A percentile compares a stretch with the other conserved stretches of the same genome.
phyloP scores from a whole-genome alignment of 2,113 vertebrate genomes.

The Zeus faber region DNA sequence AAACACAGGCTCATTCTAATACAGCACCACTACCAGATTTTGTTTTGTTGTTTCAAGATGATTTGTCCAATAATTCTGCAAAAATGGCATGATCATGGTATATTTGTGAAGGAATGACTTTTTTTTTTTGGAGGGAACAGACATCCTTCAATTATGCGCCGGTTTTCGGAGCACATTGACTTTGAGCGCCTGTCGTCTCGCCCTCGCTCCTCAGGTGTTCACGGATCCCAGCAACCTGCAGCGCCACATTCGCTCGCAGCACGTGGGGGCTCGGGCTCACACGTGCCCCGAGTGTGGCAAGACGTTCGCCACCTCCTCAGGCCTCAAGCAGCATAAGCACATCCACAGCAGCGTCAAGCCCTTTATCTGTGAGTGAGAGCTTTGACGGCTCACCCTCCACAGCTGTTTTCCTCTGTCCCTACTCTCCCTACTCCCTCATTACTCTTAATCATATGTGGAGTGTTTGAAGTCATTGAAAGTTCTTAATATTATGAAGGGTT shows the following conservation, averaged over 20 bases:
- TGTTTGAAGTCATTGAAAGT: no score
- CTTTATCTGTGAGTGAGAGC: conserved; percentile 96
- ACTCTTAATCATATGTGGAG: no score
- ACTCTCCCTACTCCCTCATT: conserved; percentile 15
- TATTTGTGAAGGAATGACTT: no score
- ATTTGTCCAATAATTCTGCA: no score
- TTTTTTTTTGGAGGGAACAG: no score
- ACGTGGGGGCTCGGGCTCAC: conserved; percentile 93
- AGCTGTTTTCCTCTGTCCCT: conserved; percentile 14
- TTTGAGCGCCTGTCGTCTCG: no score
- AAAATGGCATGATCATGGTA: no score
- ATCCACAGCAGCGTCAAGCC: conserved; percentile 99
- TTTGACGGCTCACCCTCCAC: conserved; percentile 14
- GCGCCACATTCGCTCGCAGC: conserved; percentile 97
- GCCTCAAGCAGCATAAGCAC: conserved; percentile 99
- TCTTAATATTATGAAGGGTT: no score
- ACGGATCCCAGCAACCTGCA: conserved; percentile 99
- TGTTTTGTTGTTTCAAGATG: no score
- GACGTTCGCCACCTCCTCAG: conserved; percentile 98
- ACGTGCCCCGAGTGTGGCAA: conserved; percentile 98
- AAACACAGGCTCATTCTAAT: conserved; percentile 56
- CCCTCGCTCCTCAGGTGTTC: conserved; percentile 83
- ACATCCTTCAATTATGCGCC: no score
- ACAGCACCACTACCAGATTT: no score
- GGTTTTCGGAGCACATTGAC: no score